Evolutionary conservation across 2,113 vertebrate species (phyloP).

Genomic region (Vulpes vulpes): DNA sequence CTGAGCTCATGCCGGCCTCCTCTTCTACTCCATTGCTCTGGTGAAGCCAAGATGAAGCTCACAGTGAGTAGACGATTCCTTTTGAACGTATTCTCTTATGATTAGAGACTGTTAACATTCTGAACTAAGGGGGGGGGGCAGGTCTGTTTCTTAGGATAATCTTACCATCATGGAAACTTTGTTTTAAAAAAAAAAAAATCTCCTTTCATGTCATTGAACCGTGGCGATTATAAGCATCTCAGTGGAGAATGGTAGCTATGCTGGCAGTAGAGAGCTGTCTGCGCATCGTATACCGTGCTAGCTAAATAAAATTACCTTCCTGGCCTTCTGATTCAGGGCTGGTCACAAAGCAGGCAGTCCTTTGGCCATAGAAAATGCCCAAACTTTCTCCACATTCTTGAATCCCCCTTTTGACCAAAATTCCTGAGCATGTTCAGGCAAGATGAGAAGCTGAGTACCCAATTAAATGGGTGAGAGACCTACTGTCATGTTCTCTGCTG

Average conservation of each 20-base stretch:
- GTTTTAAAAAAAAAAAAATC: neutral
- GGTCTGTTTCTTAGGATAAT: neutral
- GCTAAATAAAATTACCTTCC: neutral
- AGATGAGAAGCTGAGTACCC: neutral
- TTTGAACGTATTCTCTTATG: neutral
- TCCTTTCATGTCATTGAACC: neutral
- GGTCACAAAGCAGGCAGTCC: neutral
- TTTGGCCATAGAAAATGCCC: neutral
- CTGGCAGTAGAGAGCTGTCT: neutral
- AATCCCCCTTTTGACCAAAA: constrained; percentile 48
- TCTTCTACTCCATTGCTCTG: neutral
- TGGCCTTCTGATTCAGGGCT: neutral
- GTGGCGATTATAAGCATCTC: neutral
- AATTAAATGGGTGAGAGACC: neutral
- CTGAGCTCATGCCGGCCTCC: constrained; percentile 34
- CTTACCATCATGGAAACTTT: neutral
- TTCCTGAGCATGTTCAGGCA: neutral
- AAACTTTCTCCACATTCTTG: neutral
- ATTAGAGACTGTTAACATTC: neutral
- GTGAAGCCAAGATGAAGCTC: constrained; percentile 80
- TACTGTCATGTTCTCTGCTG: neutral
- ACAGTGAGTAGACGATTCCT: constrained; percentile 77
- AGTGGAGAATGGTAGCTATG: neutral
- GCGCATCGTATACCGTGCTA: neutral
- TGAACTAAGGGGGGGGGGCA: neutral